Conservation (phyloP, 2,113 vertebrate species). For the Blennius ocellaris region DNA sequence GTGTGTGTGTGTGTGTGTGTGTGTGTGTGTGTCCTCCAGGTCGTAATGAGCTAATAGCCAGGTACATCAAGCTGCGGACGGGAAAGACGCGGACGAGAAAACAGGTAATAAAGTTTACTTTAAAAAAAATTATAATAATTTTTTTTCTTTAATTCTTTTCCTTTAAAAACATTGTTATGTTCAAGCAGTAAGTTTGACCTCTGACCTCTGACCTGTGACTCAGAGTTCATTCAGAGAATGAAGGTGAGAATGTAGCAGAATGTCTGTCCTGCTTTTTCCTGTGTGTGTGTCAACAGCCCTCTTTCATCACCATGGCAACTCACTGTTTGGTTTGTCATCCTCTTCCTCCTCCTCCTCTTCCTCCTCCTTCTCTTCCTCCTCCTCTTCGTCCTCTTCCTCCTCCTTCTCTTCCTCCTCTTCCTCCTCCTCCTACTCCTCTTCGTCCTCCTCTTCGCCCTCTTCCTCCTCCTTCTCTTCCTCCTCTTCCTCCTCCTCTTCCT, state of each 20-base stretch:
- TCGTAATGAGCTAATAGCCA: slow-evolving; percentile 80
- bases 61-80: slow-evolving; percentile 81
- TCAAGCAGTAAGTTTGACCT: no score
- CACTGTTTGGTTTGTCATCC: slow-evolving; percentile 88
- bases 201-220: no score
- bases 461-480: slow-evolving; percentile 79
- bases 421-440: slow-evolving; percentile 15
- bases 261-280: slow-evolving; percentile 15
- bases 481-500: slow-evolving; percentile 70
- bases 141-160: no score
- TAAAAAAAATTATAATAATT: neutral
- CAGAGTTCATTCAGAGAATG: no score
- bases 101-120: slow-evolving; percentile 67
- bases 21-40: slow-evolving; percentile 74
- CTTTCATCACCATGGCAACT: slow-evolving; percentile 99
- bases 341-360: slow-evolving; percentile 12
- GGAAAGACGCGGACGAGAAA: slow-evolving; percentile 81
- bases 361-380: neutral
- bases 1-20: slow-evolving; percentile 15
- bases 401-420: slow-evolving; percentile 73
- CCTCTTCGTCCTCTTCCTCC: slow-evolving; percentile 74
- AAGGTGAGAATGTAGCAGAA: no score
- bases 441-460: slow-evolving; percentile 32
- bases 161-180: no score
- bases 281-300: slow-evolving; percentile 81